Base-by-base conservation (phyloP, 2,888 invertebrate genomes). In the Idaea aversata region DNA sequence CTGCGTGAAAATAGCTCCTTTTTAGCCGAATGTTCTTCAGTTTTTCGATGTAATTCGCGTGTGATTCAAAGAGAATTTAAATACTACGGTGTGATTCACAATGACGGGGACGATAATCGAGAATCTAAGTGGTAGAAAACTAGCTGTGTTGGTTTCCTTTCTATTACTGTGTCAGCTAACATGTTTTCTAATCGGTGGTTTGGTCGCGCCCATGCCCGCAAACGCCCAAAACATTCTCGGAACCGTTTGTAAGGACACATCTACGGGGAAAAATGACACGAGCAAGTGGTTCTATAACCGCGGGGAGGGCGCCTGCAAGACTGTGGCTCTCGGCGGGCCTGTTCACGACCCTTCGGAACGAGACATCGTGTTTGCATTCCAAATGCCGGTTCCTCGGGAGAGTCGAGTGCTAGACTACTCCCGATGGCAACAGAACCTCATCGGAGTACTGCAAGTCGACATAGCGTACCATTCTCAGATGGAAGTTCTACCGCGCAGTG, bases 81-180 rank as follows among this genome's bases (percentile, higher is more conserved):
- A n/a, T n/a, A n/a, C n/a, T n/a, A n/a, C n/a, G n/a, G n/a, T n/a
- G n/a, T n/a, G n/a, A 69, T 67, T 64, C 68, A 88, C 81, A 76
- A 97, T 97, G 97, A 94, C 96, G 67, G 99, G 99, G 59, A 99
- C 99, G 59, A 98, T 99, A 77, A 95, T 99, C 70, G 99, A 99
- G 93, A 99, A 99, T 88, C 93, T 99, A 67, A 99, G 99, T 88
- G 98, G 98, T 64, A 95, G 96, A 75, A 99, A 99, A 90, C 93
- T 99, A 57, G 95, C 96, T 63, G 94, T 97, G 78, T 94, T 99
- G 79, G 97, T 98, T 57, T 90, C 95, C 62, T 91, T 96, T 77
- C 94, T 99, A 74, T 88, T 99, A 73, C 77, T 97, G 66, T 95
- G 96, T 77, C 98, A 99, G 92, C 80, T 98, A 68, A 93, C 95